These are phyloP conservation scores for Apotomis capreana DNA, from an alignment of 2,888 invertebrate species.

Conservation along the genomic window DNA sequence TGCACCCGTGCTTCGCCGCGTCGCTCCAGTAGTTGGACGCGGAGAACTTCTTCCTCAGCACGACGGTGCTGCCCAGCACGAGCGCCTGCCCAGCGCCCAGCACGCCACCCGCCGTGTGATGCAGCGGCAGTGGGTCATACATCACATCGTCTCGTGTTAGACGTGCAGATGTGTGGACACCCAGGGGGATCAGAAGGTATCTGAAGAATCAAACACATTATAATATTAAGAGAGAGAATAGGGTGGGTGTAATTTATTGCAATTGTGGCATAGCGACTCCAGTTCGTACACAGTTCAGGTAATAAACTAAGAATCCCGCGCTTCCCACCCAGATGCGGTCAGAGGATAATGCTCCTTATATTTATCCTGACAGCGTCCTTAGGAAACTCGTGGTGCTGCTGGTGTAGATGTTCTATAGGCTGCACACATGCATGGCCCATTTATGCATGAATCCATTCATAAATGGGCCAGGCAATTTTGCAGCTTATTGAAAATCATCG, in stretches of 20 bases:
- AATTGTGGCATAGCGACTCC: no score
- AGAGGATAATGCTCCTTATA: no score
- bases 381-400: slow-evolving; percentile 98
- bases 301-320: no score
- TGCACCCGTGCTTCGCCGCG: slow-evolving; percentile 93
- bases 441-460: no score
- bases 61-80: slow-evolving; percentile 90
- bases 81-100: slow-evolving; percentile 91
- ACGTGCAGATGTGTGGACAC: slow-evolving; percentile 85
- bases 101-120: slow-evolving; percentile 96
- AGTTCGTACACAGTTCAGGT: no score
- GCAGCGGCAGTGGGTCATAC: slow-evolving; percentile 95
- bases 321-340: no score
- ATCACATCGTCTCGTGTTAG: slow-evolving; percentile 87
- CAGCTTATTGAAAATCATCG: slow-evolving; percentile 82
- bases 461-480: no score
- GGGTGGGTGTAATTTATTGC: no score
- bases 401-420: slow-evolving; percentile 96
- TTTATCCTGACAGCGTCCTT: slow-evolving; percentile 95
- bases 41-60: slow-evolving; percentile 95
- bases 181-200: slow-evolving; percentile 87
- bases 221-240: no score
- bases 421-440: no score
- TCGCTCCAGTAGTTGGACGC: slow-evolving; percentile 97
- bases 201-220: slow-evolving; percentile 59